Evolutionary conservation across 1,140 invertebrate species (phyloP).

Genomic region (Berghia stephanieae): DNA sequence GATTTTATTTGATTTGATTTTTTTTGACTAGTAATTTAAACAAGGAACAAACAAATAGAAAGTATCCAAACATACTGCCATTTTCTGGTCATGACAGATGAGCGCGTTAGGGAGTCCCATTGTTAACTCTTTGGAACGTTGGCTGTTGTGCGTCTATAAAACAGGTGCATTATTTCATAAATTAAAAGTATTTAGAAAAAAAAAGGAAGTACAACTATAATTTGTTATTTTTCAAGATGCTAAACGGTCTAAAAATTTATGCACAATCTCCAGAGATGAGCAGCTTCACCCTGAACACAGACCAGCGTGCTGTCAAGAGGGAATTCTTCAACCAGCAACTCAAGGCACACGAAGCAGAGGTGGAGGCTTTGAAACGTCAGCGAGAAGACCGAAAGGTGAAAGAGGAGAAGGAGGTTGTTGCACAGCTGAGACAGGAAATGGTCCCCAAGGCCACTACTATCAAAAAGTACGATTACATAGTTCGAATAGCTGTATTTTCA

Average conservation of each 20-base stretch:
- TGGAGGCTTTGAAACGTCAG: slow-evolving; percentile 50
- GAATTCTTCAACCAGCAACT: slow-evolving; percentile 67
- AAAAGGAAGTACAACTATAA: neutral
- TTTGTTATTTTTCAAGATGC: neutral
- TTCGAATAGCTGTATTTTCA: no score
- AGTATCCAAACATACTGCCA: no score
- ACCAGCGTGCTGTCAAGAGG: slow-evolving; percentile 65
- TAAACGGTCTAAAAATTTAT: neutral
- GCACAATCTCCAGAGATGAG: slow-evolving; percentile 53
- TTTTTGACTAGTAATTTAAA: no score
- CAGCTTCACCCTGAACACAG: slow-evolving; percentile 68
- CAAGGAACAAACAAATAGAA: no score
- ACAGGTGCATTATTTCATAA: no score
- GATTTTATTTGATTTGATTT: no score
- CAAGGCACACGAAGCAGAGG: slow-evolving; percentile 65
- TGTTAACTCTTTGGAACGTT: no score
- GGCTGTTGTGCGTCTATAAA: no score
- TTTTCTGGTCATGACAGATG: no score
- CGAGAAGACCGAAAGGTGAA: slow-evolving; percentile 47
- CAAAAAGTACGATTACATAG: slow-evolving; percentile 9
- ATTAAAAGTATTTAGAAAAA: no score
- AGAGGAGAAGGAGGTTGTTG: slow-evolving; percentile 64
- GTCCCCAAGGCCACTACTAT: slow-evolving; percentile 63
- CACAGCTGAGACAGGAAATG: slow-evolving; percentile 58
- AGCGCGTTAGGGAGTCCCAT: no score